Conservation (phyloP, 2,113 vertebrate genomes). For the Piliocolobus tephrosceles region DNA sequence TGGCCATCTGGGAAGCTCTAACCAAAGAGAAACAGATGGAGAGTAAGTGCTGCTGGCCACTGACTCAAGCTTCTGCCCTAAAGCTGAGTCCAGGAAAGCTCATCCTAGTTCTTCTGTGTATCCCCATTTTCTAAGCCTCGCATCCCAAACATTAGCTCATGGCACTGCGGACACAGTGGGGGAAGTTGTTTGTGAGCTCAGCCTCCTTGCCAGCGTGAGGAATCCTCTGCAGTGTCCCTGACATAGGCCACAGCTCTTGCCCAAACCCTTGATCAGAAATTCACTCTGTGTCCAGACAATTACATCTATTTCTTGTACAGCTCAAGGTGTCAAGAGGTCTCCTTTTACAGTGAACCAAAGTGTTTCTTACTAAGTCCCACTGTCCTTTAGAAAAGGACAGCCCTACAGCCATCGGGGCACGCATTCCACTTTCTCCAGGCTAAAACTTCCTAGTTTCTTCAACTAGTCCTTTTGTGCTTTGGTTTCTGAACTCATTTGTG, state of each 20-base stretch:
- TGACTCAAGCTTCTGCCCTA: not conserved
- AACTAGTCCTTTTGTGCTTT: not conserved
- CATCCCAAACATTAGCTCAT: not conserved
- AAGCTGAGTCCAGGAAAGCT: not conserved
- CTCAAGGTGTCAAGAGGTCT: not conserved
- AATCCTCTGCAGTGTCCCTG: accelerated
- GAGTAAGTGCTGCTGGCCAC: not conserved
- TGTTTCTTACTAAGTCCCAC: not conserved
- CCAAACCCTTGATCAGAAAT: not conserved
- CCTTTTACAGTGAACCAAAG: not conserved
- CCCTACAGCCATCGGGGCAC: too few species aligned
- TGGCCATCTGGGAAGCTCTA: not conserved
- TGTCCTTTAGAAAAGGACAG: not conserved
- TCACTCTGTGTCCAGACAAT: accelerated
- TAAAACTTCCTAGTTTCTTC: not conserved
- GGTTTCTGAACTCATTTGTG: not conserved
- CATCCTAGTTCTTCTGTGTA: not conserved
- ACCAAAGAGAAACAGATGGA: not conserved
- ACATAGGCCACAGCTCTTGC: not conserved
- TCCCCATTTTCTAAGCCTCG: not conserved
- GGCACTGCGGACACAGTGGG: not conserved
- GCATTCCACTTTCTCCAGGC: not conserved
- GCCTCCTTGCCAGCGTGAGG: not conserved
- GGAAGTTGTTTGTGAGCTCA: not conserved
- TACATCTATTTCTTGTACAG: not conserved